Evolutionary conservation across 2,888 invertebrate species (phyloP), one percentile per base, ranked within the genome.

Genomic region (Graphium colonna): DNA sequence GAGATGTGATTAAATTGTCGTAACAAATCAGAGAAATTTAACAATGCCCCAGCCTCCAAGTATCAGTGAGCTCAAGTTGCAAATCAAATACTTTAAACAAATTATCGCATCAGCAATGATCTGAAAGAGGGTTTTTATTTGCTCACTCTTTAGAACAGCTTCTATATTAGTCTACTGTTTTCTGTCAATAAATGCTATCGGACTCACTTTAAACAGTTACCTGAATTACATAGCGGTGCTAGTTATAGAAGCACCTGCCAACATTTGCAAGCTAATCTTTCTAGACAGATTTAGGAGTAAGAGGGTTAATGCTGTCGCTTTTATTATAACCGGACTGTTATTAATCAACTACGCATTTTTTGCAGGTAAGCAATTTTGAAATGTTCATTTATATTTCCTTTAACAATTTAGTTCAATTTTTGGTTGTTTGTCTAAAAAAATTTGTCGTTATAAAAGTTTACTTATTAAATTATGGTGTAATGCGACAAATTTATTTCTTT

Each of bases 101-200:
- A 60, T 88, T 9, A 56, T 88, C 0, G 65, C 72, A 9, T 92
- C 92, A 0, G 70, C 81, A 0, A 88, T 90, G 70, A 89, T 94
- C 36, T 85, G 92, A 69, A 79, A 92, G 33, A 82, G 94, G 56
- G 73, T 94, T 16, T 72, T 92, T 41, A 93, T 92, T 21, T 94
- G 95, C 57, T 94, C 94, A 1, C 92, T 95, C 60, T 92, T 95
- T 60, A 95, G 95, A 95, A 92, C 94, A 9, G 92, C 95, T 0
- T 95, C 94, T 54, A 93, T 94, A 1, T 90, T 96, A 54, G 93
- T 95, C 5, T 96, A 95, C 74, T 96, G 95, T 60, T 96, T 96
- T 0, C 79, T 96, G 26, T 95, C 95, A 0, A 90, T 96, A 39
- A 95, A 95, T 70, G 93, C 96, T 0, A 95, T 95, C 43, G 91